Evolutionary conservation across 2,797 vertebrate genomes (phyloP), one percentile per base, ranked within the genome.

Genomic region (Epinephelus coioides): DNA sequence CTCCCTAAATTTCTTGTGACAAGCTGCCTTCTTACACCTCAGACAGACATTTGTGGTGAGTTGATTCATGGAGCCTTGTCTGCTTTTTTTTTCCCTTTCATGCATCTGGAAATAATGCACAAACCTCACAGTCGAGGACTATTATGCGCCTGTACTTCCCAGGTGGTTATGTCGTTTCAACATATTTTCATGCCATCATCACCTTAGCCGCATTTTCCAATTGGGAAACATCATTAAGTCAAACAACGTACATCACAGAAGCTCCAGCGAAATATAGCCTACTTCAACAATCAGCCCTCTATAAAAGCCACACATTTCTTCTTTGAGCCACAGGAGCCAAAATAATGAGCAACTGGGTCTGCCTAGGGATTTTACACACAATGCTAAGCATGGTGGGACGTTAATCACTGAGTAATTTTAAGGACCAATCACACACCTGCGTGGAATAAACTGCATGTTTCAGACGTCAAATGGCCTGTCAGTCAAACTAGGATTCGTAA

Each of bases 361-460:
- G 19, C 70, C 61, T n/a, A 40, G 64, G 50, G 63, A 69, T 88
- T 85, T 78, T 70, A 69, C 71, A 73, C 79, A 64, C 69, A 78
- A 64, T 64, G 63, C 73, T 59, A 47, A 85, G 75, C 86, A 76
- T 84, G 66, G 63, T 81, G 78, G 78, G 79, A 85, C 76, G 66
- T 51, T 87, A 88, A 89, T 88, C 66, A 65, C 50, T 15, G 75
- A 78, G 73, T 81, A 56, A 81, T 84, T 79, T 75, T 34, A 71
- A 68, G 19, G 61, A 55, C 56, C 62, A 54, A 53, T 57, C 8
- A 6, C 68, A 46, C 70, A 76, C 68, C 27, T 76, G 63, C 61
- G 50, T 53, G 54, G 51, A 62, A 30, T 30, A 54, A 69, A 69
- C 38, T 12, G n/a, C 38, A 23, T 14, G 7, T 34, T 66, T 82